Conservation (phyloP, 64 coral and sea anemone genomes). For the Montipora capricornis region DNA sequence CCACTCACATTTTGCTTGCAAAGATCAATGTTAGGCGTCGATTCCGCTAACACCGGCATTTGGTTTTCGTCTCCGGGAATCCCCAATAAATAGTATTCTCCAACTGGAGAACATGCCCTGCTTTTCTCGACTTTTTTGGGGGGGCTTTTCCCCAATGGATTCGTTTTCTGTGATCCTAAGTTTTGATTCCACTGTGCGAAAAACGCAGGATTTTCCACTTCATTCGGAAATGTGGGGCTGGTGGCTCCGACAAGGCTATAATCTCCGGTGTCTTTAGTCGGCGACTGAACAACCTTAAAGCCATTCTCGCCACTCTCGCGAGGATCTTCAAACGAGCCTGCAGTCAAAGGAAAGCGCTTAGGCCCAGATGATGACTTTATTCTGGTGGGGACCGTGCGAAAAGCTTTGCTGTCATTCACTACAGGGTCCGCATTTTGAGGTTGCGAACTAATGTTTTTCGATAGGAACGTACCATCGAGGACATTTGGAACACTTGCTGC, state of each 20-base stretch:
- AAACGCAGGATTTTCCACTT: not conserved
- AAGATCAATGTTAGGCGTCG: not conserved
- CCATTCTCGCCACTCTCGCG: not conserved
- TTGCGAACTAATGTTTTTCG: not conserved
- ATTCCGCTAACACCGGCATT: not conserved
- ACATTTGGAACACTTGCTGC: not conserved
- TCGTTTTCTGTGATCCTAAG: not conserved
- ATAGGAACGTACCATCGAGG: not conserved
- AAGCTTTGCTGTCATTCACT: not conserved
- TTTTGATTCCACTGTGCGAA: not conserved
- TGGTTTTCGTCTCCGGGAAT: not conserved
- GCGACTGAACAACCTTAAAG: not conserved
- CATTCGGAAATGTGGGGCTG: not conserved
- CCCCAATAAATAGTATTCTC: conserved; percentile 14
- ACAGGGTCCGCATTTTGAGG: not conserved
- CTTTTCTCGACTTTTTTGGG: not conserved
- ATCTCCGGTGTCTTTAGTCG: not conserved
- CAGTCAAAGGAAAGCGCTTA: not conserved
- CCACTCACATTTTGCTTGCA: not conserved
- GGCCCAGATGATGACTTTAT: not conserved
- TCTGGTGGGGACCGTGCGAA: conserved; percentile 8
- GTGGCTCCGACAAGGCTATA: conserved; percentile 26
- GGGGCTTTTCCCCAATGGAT: not conserved
- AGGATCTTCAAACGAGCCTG: not conserved
- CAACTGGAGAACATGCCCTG: not conserved